Evolutionary conservation across 2,113 vertebrate genomes (phyloP).

Genomic region (Phaetusa simplex): DNA sequence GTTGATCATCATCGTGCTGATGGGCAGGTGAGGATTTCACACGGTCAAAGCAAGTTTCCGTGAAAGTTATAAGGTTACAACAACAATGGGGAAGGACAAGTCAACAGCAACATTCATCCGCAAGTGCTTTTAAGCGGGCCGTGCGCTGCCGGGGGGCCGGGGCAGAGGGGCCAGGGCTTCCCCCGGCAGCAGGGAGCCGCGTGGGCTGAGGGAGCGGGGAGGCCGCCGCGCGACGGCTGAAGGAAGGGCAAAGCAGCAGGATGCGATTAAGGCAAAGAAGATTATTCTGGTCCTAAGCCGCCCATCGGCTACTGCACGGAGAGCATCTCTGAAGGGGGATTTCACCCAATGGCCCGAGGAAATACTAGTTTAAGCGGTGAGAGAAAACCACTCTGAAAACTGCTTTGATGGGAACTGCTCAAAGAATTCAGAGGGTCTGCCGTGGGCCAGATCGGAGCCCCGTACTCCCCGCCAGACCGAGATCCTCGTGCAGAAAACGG

Average conservation of each 20-base stretch:
- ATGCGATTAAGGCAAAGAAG: conserved; percentile 10
- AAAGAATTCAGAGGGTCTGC: background rate
- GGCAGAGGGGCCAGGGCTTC: accelerated
- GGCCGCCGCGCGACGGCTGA: background rate
- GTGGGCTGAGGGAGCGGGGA: background rate
- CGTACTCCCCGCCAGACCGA: accelerated
- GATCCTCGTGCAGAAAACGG: background rate
- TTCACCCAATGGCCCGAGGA: background rate
- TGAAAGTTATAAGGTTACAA: background rate
- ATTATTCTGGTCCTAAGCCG: background rate
- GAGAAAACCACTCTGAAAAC: background rate
- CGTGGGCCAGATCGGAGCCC: background rate
- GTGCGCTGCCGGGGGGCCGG: background rate
- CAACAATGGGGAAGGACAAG: background rate
- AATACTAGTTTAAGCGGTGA: background rate
- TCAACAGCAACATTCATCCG: background rate
- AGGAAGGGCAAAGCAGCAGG: background rate
- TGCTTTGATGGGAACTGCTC: background rate
- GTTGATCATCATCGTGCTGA: background rate
- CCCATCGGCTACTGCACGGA: background rate
- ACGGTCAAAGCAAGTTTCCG: background rate
- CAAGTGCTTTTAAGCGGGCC: background rate
- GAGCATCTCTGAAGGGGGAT: background rate
- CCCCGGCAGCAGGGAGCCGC: background rate
- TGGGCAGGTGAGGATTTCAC: background rate